phyloP scores from a whole-genome alignment of 2,113 vertebrate species.

The Brachypodius melanocephalos region DNA sequence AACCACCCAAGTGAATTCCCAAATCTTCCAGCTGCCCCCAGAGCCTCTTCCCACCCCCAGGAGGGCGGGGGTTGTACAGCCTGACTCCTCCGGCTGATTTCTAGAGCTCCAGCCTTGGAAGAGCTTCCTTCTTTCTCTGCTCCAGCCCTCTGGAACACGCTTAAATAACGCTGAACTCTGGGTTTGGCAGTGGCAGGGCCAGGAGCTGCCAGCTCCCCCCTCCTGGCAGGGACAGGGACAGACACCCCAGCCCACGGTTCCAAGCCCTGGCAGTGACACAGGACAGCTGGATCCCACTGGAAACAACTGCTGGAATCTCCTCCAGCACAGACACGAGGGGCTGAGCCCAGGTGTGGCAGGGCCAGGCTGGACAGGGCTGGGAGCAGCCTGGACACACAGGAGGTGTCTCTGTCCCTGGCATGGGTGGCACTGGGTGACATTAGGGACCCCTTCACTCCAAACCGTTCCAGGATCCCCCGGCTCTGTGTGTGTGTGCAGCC shows the following conservation, averaged over 20 bases:
- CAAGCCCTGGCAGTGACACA: accelerated
- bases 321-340: background rate
- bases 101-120: background rate
- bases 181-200: background rate
- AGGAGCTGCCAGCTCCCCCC: background rate
- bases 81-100: background rate
- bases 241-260: accelerated
- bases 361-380: background rate
- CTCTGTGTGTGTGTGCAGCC: background rate
- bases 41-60: background rate
- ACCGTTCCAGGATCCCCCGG: accelerated
- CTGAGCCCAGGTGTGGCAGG: background rate
- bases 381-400: background rate
- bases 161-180: background rate
- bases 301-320: background rate
- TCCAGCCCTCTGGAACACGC: background rate
- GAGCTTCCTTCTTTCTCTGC: background rate
- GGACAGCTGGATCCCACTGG: background rate
- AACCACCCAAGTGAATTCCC: background rate
- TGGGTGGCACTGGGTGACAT: background rate
- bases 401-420: background rate
- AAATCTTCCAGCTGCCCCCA: background rate
- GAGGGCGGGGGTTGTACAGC: accelerated
- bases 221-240: background rate
- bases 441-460: background rate